phyloP scores from a whole-genome alignment of 2,113 vertebrate species.

The Daboia siamensis region DNA sequence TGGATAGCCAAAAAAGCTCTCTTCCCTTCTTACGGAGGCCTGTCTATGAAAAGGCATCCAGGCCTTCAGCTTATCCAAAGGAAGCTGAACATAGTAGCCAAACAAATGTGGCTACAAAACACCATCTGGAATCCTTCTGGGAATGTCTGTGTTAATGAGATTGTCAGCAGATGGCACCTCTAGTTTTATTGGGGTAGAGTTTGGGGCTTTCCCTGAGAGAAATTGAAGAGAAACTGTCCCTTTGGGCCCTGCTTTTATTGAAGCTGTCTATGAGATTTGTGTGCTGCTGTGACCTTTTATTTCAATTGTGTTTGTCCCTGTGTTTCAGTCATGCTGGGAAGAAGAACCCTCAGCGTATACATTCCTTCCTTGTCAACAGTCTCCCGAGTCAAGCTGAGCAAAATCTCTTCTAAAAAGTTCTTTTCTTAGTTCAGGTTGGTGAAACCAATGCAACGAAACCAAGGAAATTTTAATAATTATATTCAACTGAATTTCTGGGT shows the following conservation, averaged over 20 bases:
- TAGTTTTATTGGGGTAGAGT: neutral
- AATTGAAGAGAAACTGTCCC: neutral
- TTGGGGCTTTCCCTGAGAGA: neutral
- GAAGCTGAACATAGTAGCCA: conserved; percentile 3
- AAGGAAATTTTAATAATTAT: conserved; percentile 27
- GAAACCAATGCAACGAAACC: conserved; percentile 8
- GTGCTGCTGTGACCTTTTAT: neutral
- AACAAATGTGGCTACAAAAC: conserved; percentile 9
- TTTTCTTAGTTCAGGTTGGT: neutral
- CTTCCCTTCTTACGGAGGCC: neutral
- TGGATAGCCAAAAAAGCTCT: neutral
- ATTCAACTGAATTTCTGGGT: neutral
- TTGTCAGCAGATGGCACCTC: conserved; percentile 12
- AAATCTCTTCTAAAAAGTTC: neutral
- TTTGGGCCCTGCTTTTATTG: neutral
- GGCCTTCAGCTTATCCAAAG: neutral
- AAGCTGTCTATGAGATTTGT: neutral
- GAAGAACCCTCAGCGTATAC: neutral
- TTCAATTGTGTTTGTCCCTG: neutral
- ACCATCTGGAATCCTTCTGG: conserved; percentile 7
- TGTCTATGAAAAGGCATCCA: neutral
- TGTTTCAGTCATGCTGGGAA: neutral
- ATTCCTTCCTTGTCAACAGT: neutral
- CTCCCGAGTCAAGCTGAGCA: neutral
- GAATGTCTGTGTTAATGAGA: conserved; percentile 3